phyloP scores from a whole-genome alignment of 2,113 vertebrate genomes.

The Suricata suricatta region DNA sequence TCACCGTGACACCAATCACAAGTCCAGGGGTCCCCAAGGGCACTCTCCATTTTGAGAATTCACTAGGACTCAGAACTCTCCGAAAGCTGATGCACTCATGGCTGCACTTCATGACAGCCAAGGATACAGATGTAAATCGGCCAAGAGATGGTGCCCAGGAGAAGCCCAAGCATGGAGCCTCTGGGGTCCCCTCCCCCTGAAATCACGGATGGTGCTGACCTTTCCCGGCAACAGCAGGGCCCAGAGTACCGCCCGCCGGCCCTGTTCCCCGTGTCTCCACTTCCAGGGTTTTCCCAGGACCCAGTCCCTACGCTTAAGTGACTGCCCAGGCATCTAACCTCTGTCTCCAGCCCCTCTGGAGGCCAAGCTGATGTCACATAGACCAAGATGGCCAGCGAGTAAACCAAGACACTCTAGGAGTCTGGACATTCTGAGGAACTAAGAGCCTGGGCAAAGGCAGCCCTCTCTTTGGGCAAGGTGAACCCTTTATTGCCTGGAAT shows the following conservation, averaged over 20 bases:
- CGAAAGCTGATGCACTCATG: not conserved
- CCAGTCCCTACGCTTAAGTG: not conserved
- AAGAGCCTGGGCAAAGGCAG: not conserved
- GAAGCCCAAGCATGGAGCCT: not conserved
- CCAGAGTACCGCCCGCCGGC: accelerated
- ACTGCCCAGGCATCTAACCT: not conserved
- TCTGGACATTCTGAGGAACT: not conserved
- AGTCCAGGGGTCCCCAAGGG: not conserved
- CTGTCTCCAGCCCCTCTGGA: not conserved
- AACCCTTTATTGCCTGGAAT: not conserved
- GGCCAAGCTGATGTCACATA: not conserved
- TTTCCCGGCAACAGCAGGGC: not conserved
- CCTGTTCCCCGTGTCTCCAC: not conserved
- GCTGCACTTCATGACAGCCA: not conserved
- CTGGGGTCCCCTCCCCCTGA: not conserved
- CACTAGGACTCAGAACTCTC: not conserved
- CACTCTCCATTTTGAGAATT: not conserved
- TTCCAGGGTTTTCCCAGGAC: not conserved
- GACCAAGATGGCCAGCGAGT: not conserved
- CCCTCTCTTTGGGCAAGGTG: not conserved
- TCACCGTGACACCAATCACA: not conserved
- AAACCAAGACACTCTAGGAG: not conserved
- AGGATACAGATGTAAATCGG: not conserved
- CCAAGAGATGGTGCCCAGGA: not conserved
- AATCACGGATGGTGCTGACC: accelerated